A percentile compares a stretch with the other conserved stretches of the same genome.
Conservation (phyloP, 2,113 vertebrate species). For the Dascyllus trimaculatus region DNA sequence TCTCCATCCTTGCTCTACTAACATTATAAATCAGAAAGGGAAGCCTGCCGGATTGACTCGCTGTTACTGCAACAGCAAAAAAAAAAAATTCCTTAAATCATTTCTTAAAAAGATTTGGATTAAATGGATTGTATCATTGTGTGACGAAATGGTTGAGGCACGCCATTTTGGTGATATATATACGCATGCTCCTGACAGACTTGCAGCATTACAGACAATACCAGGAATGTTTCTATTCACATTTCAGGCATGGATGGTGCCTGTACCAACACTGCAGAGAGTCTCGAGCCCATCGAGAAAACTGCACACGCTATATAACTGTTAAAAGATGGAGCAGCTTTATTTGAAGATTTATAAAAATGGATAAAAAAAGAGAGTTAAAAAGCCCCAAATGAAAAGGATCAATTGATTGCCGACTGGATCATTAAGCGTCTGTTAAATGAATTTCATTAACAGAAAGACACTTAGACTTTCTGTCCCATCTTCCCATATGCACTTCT, state of each 20-base stretch:
- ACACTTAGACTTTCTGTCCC: slow-evolving; percentile 21
- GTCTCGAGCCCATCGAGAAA: slow-evolving; percentile 24
- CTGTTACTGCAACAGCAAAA: slow-evolving; percentile 69
- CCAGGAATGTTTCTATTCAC: slow-evolving; percentile 78
- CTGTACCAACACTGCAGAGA: slow-evolving; percentile 45
- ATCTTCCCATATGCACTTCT: slow-evolving; percentile 18
- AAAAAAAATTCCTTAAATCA: slow-evolving; percentile 82
- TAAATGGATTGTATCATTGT: slow-evolving; percentile 87
- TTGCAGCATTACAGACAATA: slow-evolving; percentile 69
- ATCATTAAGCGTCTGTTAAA: slow-evolving; percentile 55
- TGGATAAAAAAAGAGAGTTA: neutral
- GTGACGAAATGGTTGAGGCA: slow-evolving; percentile 82
- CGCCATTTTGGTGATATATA: slow-evolving; percentile 83
- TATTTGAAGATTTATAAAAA: slow-evolving; percentile 38
- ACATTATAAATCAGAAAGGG: slow-evolving; percentile 84
- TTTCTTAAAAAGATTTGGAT: slow-evolving; percentile 85
- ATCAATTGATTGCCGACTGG: slow-evolving; percentile 37
- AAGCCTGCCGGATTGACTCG: slow-evolving; percentile 76
- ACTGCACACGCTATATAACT: slow-evolving; percentile 22
- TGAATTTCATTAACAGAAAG: slow-evolving; percentile 51
- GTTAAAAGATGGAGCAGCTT: slow-evolving; percentile 22
- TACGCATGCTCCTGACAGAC: slow-evolving; percentile 71
- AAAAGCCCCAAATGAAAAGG: neutral
- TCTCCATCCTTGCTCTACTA: slow-evolving; percentile 77
- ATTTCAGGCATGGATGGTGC: slow-evolving; percentile 72